These are phyloP conservation scores for Thera britannica DNA, from an alignment of 2,888 invertebrate species.

Conservation along the genomic window DNA sequence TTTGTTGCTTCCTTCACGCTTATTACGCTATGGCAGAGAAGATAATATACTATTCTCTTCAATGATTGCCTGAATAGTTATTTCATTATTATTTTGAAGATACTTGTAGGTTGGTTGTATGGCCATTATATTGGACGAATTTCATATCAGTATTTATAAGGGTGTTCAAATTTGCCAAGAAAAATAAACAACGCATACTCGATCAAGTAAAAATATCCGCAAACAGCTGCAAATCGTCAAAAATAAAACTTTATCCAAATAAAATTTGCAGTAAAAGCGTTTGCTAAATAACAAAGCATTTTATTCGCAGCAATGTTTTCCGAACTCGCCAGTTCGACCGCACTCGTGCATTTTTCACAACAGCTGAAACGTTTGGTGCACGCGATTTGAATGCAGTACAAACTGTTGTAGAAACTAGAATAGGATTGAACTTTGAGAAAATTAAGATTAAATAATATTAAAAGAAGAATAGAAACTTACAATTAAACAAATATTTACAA, in stretches of 20 bases:
- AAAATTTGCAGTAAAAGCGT: constrained; percentile 7
- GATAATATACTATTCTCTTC: not conserved
- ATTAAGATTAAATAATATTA: no score
- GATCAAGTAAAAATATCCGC: not conserved
- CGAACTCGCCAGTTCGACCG: constrained; percentile 4
- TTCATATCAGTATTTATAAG: no score
- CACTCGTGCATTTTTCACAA: constrained; percentile 15
- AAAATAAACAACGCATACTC: no score
- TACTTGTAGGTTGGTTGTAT: no score
- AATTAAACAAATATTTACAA: no score
- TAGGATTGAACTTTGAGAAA: constrained; percentile 3
- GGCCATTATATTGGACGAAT: no score
- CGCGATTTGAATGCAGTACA: constrained; percentile 4
- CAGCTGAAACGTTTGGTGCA: not conserved
- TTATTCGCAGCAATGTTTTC: constrained; percentile 5
- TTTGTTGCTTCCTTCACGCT: constrained; percentile 6
- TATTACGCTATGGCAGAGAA: not conserved
- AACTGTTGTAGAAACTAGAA: not conserved
- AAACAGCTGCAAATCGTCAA: not conserved
- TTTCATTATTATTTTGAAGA: no score
- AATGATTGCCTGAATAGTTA: no score
- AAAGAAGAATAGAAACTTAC: no score
- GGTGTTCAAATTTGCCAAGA: no score
- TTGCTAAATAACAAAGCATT: constrained; percentile 17
- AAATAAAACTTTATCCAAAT: not conserved